phyloP scores from a whole-genome alignment of 37 sponge, comb jelly and placozoan species.

The Halisarca cf. caerulea region DNA sequence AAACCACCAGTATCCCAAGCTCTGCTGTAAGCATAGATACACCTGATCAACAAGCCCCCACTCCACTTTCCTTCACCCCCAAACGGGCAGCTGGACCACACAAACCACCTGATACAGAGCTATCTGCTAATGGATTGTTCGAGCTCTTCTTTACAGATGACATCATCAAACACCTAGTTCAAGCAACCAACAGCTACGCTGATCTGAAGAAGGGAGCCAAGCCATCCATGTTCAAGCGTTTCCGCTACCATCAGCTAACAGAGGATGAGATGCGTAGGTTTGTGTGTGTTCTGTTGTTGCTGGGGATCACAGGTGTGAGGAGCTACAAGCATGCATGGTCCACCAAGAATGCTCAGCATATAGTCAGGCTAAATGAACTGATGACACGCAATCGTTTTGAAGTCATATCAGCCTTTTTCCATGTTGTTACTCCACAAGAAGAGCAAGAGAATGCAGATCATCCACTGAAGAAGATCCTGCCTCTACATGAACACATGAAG shows the following conservation, averaged over 20 bases:
- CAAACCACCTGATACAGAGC: neutral
- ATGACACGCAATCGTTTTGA: no score
- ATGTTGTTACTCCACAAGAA: conserved; percentile 25
- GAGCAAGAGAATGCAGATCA: neutral
- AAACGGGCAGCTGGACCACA: conserved; percentile 5
- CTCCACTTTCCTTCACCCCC: neutral
- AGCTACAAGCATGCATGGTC: no score
- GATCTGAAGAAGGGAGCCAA: neutral
- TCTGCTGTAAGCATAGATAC: no score
- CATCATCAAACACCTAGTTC: neutral
- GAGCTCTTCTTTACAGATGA: conserved; percentile 19
- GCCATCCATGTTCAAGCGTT: neutral
- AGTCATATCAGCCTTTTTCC: conserved; percentile 4
- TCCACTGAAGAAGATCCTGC: conserved; percentile 12
- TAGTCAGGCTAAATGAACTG: no score
- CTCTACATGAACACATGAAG: conserved; percentile 8
- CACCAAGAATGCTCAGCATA: no score
- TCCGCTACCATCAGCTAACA: neutral
- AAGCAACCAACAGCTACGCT: conserved; percentile 1
- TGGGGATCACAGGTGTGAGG: neutral
- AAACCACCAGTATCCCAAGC: no score
- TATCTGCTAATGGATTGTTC: conserved; percentile 2
- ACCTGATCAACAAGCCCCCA: no score
- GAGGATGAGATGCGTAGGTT: neutral
- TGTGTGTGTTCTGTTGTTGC: neutral